Conservation (phyloP, 2,888 invertebrate species). For the Drosophila buzzatii region DNA sequence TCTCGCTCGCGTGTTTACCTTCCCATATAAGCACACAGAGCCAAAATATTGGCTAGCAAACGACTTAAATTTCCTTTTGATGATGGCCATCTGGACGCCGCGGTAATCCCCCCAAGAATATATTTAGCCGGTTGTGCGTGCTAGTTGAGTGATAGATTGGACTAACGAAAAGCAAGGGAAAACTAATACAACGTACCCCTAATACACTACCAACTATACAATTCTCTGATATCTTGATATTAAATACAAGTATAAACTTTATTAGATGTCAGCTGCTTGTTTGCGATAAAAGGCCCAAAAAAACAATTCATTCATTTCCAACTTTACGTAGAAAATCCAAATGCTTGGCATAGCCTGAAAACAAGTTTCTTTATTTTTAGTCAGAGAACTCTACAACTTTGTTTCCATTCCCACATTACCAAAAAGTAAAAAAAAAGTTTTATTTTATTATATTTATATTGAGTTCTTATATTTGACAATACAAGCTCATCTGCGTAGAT, state of each 20-base stretch:
- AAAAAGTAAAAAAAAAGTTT: not conserved
- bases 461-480: slow-evolving; percentile 10
- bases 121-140: slow-evolving; percentile 11
- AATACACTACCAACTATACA: slow-evolving; percentile 34
- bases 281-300: slow-evolving; percentile 1
- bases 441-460: not conserved
- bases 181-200: slow-evolving; percentile 14
- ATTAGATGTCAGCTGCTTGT: slow-evolving; percentile 5
- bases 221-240: not conserved
- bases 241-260: not conserved
- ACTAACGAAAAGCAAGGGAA: slow-evolving; percentile 28
- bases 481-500: not conserved
- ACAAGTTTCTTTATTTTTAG: slow-evolving; percentile 36
- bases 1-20: slow-evolving; percentile 68
- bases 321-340: slow-evolving; percentile 2
- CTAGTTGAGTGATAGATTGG: slow-evolving; percentile 20
- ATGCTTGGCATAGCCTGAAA: slow-evolving; percentile 16
- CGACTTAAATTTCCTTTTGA: slow-evolving; percentile 62
- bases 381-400: not conserved
- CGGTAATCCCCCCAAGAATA: slow-evolving; percentile 47
- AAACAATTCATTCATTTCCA: slow-evolving; percentile 5
- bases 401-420: not conserved
- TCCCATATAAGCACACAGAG: slow-evolving; percentile 62
- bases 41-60: slow-evolving; percentile 58
- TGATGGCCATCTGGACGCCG: slow-evolving; percentile 56